Percentiles rank a stretch among this genome's conserved stretches.
These are phyloP conservation scores for Rugalucina vietnamica DNA, from an alignment of 2,888 invertebrate genomes.

Conservation along the genomic window DNA sequence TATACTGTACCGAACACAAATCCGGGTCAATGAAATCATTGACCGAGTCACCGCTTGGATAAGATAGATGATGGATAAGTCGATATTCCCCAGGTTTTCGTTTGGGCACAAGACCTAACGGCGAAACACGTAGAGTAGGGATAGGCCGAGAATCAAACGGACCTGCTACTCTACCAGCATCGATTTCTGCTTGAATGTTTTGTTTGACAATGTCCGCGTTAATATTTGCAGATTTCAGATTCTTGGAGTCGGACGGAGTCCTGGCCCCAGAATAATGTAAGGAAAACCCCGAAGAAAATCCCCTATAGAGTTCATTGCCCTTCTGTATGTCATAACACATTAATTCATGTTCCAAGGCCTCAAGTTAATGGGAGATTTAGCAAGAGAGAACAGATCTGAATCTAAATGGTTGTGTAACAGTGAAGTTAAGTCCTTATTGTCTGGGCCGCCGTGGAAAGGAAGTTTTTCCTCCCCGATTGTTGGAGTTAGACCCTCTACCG, in stretches of 20 bases:
- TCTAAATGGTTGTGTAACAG: not conserved
- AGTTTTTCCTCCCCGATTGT: not conserved
- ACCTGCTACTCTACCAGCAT: constrained; percentile 43
- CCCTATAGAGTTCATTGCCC: not conserved
- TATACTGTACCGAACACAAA: constrained; percentile 38
- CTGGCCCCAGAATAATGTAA: constrained; percentile 36
- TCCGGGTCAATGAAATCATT: constrained; percentile 38
- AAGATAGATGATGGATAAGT: constrained; percentile 38
- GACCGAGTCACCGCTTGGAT: constrained; percentile 20
- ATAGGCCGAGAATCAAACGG: constrained; percentile 32
- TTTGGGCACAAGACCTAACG: constrained; percentile 33
- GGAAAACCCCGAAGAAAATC: constrained; percentile 44
- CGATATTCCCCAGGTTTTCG: constrained; percentile 24
- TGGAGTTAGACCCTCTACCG: not conserved
- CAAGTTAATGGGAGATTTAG: not conserved
- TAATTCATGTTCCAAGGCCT: not conserved
- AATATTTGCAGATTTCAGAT: constrained; percentile 32
- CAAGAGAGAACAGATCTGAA: not conserved
- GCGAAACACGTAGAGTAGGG: constrained; percentile 20
- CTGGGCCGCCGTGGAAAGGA: not conserved
- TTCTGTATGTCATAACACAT: not conserved
- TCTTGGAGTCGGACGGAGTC: constrained; percentile 14
- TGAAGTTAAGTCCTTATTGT: not conserved
- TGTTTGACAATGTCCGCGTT: constrained; percentile 5
- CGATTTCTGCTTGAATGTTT: constrained; percentile 42